phyloP scores from a whole-genome alignment of 1,140 invertebrate genomes.

The Diuraphis noxia region DNA sequence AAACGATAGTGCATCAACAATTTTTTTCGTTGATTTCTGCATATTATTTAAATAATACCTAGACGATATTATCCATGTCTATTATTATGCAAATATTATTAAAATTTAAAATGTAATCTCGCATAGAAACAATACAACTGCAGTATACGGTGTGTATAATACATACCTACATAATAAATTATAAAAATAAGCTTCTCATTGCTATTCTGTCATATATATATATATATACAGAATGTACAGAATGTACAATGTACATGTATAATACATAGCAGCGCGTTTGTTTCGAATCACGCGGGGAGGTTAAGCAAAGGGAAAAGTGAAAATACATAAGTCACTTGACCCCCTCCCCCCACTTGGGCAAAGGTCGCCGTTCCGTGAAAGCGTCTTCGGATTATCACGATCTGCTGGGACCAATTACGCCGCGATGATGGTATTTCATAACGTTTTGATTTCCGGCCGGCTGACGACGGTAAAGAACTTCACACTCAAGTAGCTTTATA shows the following conservation, averaged over 20 bases:
- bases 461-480: background rate
- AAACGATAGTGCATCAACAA: background rate
- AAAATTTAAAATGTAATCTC: background rate
- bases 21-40: background rate
- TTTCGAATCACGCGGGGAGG: background rate
- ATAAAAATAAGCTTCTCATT: background rate
- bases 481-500: background rate
- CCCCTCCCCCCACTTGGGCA: background rate
- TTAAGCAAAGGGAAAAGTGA: background rate
- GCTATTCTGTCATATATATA: background rate
- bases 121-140: background rate
- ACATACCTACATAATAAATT: background rate
- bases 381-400: slow-evolving; percentile 29
- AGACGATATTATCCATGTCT: background rate
- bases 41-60: background rate
- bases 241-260: background rate
- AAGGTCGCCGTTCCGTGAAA: slow-evolving; percentile 27
- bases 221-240: no score
- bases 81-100: slow-evolving; percentile 4
- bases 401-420: background rate
- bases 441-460: slow-evolving; percentile 13
- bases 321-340: slow-evolving; percentile 39
- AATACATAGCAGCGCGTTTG: background rate
- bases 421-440: background rate
- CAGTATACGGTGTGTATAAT: background rate